These are phyloP conservation scores for Conops quadrifasciatus DNA, from an alignment of 2,888 invertebrate genomes.

Conservation along the genomic window DNA sequence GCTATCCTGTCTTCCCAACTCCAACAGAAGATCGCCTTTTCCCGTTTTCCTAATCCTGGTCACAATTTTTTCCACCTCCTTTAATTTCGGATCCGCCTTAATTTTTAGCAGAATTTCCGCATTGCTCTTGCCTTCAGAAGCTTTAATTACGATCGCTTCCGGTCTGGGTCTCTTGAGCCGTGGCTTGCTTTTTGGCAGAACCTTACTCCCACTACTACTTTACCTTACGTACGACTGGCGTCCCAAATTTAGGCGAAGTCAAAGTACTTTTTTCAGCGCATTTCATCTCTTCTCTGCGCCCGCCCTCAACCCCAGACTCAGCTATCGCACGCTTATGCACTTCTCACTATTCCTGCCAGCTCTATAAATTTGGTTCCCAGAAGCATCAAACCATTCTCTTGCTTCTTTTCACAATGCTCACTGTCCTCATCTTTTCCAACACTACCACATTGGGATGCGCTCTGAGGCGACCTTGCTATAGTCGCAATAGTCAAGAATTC, in stretches of 20 bases:
- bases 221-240: no score
- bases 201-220: no score
- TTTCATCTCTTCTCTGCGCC: neutral
- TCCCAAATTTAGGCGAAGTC: no score
- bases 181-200: no score
- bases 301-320: neutral
- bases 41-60: neutral
- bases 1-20: neutral
- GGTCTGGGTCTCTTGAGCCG: no score
- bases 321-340: neutral
- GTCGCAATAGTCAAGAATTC: neutral
- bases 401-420: neutral
- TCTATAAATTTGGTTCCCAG: neutral
- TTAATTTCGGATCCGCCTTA: neutral
- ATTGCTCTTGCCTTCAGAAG: no score
- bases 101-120: no score
- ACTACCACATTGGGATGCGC: no score
- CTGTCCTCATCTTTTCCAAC: no score
- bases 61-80: neutral
- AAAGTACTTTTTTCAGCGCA: neutral
- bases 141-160: neutral
- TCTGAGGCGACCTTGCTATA: no score
- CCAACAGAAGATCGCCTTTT: no score
- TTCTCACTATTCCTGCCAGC: neutral
- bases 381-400: neutral